Evolutionary conservation across 2,797 vertebrate genomes (phyloP).

Genomic region (Scarus forsteni): DNA sequence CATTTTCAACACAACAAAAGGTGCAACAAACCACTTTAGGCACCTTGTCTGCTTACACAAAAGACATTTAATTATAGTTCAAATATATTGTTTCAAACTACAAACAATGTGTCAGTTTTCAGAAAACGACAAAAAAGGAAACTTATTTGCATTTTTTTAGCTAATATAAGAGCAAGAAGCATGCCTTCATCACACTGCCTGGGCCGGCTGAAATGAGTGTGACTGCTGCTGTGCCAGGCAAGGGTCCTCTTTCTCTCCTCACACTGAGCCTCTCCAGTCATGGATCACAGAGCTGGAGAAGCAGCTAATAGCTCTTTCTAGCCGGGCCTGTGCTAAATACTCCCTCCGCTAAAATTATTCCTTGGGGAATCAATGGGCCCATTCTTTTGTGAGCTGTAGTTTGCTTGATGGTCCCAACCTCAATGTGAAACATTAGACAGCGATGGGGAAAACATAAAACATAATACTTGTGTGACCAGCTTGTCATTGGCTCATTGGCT

Average conservation of each 20-base stretch:
- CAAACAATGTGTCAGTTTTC: slow-evolving; percentile 21
- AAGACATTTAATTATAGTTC: slow-evolving; percentile 16
- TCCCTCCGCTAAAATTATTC: slow-evolving; percentile 89
- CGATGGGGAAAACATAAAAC: slow-evolving; percentile 95
- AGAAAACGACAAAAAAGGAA: slow-evolving; percentile 21
- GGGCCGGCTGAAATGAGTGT: slow-evolving; percentile 61
- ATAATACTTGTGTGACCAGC: slow-evolving; percentile 98
- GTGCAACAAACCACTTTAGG: too few species aligned
- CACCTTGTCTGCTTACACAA: background rate
- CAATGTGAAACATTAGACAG: slow-evolving; percentile 94
- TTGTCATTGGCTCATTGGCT: slow-evolving; percentile 87
- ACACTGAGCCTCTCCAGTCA: slow-evolving; percentile 84
- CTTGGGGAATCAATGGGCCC: slow-evolving; percentile 90
- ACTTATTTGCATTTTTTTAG: slow-evolving; percentile 23
- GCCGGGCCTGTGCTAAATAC: slow-evolving; percentile 85
- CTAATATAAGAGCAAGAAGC: slow-evolving; percentile 41
- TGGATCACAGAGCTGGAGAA: slow-evolving; percentile 88
- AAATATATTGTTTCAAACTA: slow-evolving; percentile 7
- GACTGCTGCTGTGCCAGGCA: slow-evolving; percentile 73
- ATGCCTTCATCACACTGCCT: slow-evolving; percentile 54
- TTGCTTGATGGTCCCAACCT: slow-evolving; percentile 87
- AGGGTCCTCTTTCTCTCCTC: slow-evolving; percentile 85
- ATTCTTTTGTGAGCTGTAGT: slow-evolving; percentile 87
- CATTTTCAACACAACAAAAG: too few species aligned
- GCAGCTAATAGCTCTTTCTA: slow-evolving; percentile 87